phyloP scores from a whole-genome alignment of 2,888 invertebrate genomes.

The Lepidocyrtinus sp. region DNA sequence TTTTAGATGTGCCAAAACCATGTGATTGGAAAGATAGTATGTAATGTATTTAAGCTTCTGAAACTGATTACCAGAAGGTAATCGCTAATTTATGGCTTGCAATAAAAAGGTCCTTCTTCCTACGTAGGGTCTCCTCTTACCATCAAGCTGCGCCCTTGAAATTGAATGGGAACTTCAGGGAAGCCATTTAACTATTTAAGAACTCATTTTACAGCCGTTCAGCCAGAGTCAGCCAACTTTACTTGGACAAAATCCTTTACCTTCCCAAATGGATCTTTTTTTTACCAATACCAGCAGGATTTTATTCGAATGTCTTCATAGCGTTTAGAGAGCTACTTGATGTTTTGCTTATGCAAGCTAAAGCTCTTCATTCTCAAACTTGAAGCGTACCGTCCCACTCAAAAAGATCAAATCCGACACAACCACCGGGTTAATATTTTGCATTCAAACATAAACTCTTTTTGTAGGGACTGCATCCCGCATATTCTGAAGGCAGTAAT shows the following conservation, averaged over 20 bases:
- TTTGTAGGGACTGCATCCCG: too few relatives aligned
- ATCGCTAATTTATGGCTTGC: constrained; percentile 47
- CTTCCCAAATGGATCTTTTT: neutral
- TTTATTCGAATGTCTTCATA: neutral
- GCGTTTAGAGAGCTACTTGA: too few relatives aligned
- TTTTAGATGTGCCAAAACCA: neutral
- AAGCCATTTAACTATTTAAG: constrained; percentile 38
- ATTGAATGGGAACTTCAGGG: constrained; percentile 45
- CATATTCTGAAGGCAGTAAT: constrained; percentile 4
- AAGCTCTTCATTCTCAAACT: too few relatives aligned
- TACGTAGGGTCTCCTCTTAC: neutral
- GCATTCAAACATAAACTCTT: too few relatives aligned
- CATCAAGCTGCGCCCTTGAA: constrained; percentile 51
- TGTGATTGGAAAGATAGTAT: constrained; percentile 43
- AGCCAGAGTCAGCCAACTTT: neutral
- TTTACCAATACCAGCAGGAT: too few relatives aligned
- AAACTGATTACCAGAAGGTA: constrained; percentile 46
- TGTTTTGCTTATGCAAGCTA: neutral
- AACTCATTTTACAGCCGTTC: constrained; percentile 39
- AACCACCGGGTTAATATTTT: neutral
- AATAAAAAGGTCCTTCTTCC: constrained; percentile 37
- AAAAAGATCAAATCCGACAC: too few relatives aligned
- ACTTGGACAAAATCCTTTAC: too few relatives aligned
- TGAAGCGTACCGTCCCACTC: too few relatives aligned
- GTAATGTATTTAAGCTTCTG: constrained; percentile 27